Percentiles rank a stretch among this genome's conserved stretches.
phyloP scores from a whole-genome alignment of 1,140 invertebrate genomes.

The Temnothorax longispinosus region DNA sequence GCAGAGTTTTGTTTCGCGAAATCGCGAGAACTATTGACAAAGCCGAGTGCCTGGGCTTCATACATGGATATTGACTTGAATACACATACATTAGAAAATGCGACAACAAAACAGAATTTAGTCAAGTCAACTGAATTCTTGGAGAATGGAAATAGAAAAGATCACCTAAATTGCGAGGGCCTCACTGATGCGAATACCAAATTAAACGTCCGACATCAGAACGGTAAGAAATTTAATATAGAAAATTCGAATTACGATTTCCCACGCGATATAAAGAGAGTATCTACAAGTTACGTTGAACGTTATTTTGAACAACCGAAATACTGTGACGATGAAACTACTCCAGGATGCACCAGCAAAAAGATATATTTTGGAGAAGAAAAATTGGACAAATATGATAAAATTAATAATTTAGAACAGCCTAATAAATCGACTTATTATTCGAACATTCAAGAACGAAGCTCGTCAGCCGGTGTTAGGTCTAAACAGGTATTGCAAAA shows the following conservation, averaged over 20 bases:
- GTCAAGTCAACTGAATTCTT: conserved; percentile 82
- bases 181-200: conserved; percentile 32
- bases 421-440: conserved; percentile 73
- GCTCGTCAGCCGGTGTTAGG: conserved; percentile 24
- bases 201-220: conserved; percentile 71
- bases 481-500: conserved; percentile 29
- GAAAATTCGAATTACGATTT: conserved; percentile 74
- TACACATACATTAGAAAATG: conserved; percentile 77
- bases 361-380: conserved; percentile 74
- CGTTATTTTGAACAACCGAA: conserved; percentile 83
- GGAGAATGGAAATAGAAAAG: conserved; percentile 80
- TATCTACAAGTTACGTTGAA: conserved; percentile 83
- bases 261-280: conserved; percentile 76
- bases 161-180: conserved; percentile 54
- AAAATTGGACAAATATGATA: conserved; percentile 76
- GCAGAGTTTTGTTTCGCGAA: conserved; percentile 91
- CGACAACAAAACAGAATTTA: conserved; percentile 77
- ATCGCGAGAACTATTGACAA: conserved; percentile 89
- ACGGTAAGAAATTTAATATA: conserved; percentile 77
- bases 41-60: conserved; percentile 85
- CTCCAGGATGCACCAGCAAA: conserved; percentile 63
- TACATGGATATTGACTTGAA: conserved; percentile 84
- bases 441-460: conserved; percentile 77
- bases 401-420: conserved; percentile 82
- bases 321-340: conserved; percentile 79